These are phyloP conservation scores for Gavia stellata DNA, from an alignment of 2,113 vertebrate genomes.

Conservation along the genomic window DNA sequence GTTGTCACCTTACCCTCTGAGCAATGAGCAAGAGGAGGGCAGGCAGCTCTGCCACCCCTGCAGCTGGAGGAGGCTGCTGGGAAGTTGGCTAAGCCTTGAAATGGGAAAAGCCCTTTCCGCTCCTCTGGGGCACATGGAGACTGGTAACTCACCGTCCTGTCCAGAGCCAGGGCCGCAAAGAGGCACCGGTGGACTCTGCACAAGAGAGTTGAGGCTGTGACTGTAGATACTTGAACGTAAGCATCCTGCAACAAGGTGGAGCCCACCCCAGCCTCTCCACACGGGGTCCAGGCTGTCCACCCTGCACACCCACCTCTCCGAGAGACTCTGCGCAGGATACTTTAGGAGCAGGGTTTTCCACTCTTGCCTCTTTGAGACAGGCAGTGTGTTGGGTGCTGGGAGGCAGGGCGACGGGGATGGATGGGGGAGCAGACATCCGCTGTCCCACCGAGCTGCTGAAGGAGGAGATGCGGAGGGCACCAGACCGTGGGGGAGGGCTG, in stretches of 20 bases:
- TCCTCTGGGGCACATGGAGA: not conserved
- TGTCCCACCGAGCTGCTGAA: not conserved
- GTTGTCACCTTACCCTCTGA: no score
- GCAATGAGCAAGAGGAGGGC: not conserved
- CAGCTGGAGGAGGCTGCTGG: not conserved
- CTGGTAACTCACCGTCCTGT: accelerated
- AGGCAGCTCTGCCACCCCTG: not conserved
- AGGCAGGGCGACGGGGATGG: not conserved
- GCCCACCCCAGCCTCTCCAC: not conserved
- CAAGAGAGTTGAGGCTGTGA: not conserved
- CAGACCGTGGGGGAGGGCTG: accelerated
- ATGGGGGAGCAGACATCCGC: not conserved
- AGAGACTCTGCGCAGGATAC: accelerated
- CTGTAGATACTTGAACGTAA: not conserved
- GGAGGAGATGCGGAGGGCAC: not conserved
- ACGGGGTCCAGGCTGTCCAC: no score
- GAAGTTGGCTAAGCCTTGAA: not conserved
- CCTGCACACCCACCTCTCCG: not conserved
- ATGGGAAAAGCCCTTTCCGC: not conserved
- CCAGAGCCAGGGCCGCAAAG: not conserved
- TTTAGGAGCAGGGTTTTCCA: not conserved
- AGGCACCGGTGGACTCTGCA: accelerated
- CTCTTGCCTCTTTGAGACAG: not conserved
- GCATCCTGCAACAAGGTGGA: not conserved
- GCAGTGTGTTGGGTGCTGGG: not conserved